Percentiles rank a stretch among this genome's conserved stretches.
Evolutionary conservation across 2,113 vertebrate genomes (phyloP).

Genomic region (Meleagris gallopavo): DNA sequence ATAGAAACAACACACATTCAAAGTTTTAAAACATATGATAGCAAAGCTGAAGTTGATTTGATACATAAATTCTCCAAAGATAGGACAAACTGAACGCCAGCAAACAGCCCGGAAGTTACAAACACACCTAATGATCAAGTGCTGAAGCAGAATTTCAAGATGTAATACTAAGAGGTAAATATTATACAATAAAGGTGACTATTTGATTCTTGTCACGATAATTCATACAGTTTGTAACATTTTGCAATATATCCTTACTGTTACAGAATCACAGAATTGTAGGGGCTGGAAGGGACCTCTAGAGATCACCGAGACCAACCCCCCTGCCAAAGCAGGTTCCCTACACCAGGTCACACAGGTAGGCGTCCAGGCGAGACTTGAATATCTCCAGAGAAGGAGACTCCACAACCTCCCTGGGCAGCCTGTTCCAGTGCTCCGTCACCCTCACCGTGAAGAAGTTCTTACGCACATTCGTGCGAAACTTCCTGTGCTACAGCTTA

Average conservation of each 20-base stretch:
- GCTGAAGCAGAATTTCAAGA: not conserved
- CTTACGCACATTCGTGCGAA: too few species aligned
- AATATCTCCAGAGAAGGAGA: too few species aligned
- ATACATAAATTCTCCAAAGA: not conserved
- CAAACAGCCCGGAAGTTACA: not conserved
- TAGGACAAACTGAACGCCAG: not conserved
- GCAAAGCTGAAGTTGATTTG: not conserved
- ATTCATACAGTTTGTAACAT: not conserved
- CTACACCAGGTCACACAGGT: too few species aligned
- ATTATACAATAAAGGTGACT: not conserved
- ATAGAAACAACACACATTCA: not conserved
- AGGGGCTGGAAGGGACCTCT: too few species aligned
- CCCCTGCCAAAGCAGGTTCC: too few species aligned
- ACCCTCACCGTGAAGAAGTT: too few species aligned
- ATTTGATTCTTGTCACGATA: not conserved
- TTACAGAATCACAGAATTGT: too few species aligned
- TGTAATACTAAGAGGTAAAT: not conserved
- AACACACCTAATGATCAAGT: not conserved
- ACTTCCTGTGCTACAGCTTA: too few species aligned
- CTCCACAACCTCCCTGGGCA: too few species aligned
- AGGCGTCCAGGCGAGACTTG: too few species aligned
- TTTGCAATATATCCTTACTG: not conserved
- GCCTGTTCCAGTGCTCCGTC: too few species aligned
- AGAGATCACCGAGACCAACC: too few species aligned
- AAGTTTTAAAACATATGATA: not conserved